Evolutionary conservation across 2,888 invertebrate species (phyloP), one percentile per base, ranked within the genome.

Genomic region (Tetheella fluctuosa): DNA sequence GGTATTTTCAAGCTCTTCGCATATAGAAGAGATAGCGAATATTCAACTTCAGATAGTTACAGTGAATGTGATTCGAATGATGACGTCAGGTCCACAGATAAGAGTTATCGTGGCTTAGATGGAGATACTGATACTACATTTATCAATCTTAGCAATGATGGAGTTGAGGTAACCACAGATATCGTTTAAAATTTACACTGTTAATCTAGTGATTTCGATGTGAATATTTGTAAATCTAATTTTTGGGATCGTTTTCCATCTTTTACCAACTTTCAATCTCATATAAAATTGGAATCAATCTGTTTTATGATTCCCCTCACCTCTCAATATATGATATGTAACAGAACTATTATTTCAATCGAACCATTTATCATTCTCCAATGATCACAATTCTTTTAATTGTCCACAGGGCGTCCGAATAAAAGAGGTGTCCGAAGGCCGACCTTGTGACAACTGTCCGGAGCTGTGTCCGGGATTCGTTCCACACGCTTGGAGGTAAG

Each of bases 401-500:
- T 83, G 74, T 76, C 94, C 94, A 2, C 95, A 98, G 98, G 97
- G 97, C 70, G 96, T 97, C 65, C 94, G 97, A 79, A 96, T 98
- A 81, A 96, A 96, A 80, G 98, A 98, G 90, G 94, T 96, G 58
- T 97, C 97, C 65, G 96, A 96, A 72, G 98, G 97, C 25, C 96
- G 97, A 76, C 96, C 97, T 52, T 98, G 98, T 81, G 95, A 96
- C 80, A 95, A 96, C 81, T 98, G 98, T 84, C 95, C 95, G 61
- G 96, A 97, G 77, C 93, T 95, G 65, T 98, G 98, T 85, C 94
- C 96, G 15, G 98, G 98, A 56, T 98, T 97, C 89, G 94, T 95
- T 63, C 95, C 96, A 60, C 98, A 98, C 86, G 93, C 95, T 74
- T 98, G 98, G 98, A 96, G 98, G 98, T 98, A 90, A 95, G 96